Evolutionary conservation across 2,797 vertebrate genomes (phyloP), one percentile per base, ranked within the genome.

Genomic region (Notoglanidium macrostoma): DNA sequence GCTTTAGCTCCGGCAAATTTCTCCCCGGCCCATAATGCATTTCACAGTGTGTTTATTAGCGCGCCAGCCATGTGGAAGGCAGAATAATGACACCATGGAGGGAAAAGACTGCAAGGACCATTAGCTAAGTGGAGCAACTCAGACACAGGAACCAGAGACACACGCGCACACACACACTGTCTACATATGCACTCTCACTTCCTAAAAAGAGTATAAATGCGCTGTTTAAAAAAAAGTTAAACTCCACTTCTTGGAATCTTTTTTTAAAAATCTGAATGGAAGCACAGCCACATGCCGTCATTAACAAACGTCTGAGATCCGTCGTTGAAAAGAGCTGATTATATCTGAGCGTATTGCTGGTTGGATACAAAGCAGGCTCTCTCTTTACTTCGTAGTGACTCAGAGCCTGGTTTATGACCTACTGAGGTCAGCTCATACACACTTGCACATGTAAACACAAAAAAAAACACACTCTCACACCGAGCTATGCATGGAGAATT

Each of bases 61-160:
- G 63, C 65, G 74, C 88, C 91, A 92, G 90, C 90, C 90, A 91
- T 91, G 92, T 89, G 92, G 91, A 91, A 92, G 91, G 89, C 87
- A 84, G 87, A 90, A 89, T 92, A 92, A 93, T 92, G 92, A 91
- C 89, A 92, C 90, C 89, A 85, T 86, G 54, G 91, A 90, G 91
- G 84, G 87, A 89, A 86, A 83, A 91, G 74, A 88, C 89, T 91
- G 90, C 89, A 92, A 91, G 90, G 90, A 90, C 88, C 88, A 91
- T 92, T 91, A 90, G 89, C 92, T 92, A 92, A 91, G 90, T 92
- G 80, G 91, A 90, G 90, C 92, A 90, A 85, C 78, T 85, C 87
- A 89, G 78, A 85, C 80, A 85, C 86, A 88, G 78, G 32, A 85
- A 78, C 84, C 70, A 68, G 68, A 81, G 55, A 63, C 73, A 65